A percentile compares a stretch with the other conserved stretches of the same genome.
These are phyloP conservation scores for Cephus nigrinus DNA, from an alignment of 2,888 invertebrate species.

Conservation along the genomic window DNA sequence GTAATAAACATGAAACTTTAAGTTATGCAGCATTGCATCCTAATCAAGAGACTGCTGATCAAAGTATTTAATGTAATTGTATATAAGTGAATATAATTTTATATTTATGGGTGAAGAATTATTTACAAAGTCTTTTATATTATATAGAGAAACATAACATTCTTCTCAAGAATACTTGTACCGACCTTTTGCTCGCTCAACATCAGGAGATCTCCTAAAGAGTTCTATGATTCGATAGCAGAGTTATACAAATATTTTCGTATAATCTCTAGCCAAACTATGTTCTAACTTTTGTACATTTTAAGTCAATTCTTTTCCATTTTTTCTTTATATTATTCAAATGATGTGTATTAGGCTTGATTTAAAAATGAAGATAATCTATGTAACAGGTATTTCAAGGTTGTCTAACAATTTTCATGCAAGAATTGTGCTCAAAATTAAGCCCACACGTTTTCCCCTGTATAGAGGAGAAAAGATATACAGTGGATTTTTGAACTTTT, in stretches of 20 bases:
- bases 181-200: conserved; percentile 5
- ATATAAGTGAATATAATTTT: conserved; percentile 59
- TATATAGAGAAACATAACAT: conserved; percentile 9
- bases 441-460: neutral
- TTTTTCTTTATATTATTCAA: neutral
- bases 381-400: neutral
- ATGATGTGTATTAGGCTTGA: neutral
- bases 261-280: too few relatives aligned
- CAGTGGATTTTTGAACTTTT: neutral
- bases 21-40: conserved; percentile 52
- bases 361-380: neutral
- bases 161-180: conserved; percentile 6
- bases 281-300: neutral
- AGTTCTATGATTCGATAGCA: neutral
- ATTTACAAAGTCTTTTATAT: conserved; percentile 28
- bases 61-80: conserved; percentile 56
- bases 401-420: neutral
- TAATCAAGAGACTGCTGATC: conserved; percentile 56
- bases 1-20: conserved; percentile 3
- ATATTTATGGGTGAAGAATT: conserved; percentile 50
- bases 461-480: neutral
- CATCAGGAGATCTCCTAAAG: neutral
- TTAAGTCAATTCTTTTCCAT: neutral
- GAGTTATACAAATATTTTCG: too few relatives aligned
- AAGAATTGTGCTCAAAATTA: neutral